phyloP scores from a whole-genome alignment of 1,140 invertebrate species.

The Hydropsyche tenuis region DNA sequence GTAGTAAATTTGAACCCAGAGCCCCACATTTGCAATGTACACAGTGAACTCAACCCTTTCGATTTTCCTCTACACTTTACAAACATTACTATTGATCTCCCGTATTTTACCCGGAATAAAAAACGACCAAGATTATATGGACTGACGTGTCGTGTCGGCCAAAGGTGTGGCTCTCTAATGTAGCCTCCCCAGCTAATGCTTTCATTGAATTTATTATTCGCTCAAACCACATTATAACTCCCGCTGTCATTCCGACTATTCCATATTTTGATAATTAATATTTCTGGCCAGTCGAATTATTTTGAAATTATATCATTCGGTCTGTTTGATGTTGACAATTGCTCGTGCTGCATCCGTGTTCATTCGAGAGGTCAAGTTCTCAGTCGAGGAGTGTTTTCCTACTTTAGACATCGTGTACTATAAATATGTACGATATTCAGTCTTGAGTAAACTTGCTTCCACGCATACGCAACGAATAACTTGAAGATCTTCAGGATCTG shows the following conservation, averaged over 20 bases:
- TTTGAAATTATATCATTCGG: no score
- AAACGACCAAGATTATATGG: conserved; percentile 8
- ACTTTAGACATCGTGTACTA: neutral
- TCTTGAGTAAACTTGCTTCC: neutral
- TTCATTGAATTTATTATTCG: conserved; percentile 12
- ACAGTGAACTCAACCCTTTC: neutral
- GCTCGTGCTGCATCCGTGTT: neutral
- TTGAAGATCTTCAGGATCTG: no score
- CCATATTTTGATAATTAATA: conserved; percentile 1
- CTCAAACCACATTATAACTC: neutral
- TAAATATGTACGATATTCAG: neutral
- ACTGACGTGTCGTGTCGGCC: conserved; percentile 22
- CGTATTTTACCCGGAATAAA: neutral
- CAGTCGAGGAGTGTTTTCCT: conserved; percentile 4
- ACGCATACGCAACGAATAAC: no score
- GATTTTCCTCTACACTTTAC: neutral
- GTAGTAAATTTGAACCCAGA: neutral
- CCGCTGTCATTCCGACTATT: no score
- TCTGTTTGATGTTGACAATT: neutral
- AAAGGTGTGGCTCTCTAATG: conserved; percentile 15
- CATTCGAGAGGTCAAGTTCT: conserved; percentile 11
- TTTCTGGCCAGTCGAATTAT: neutral
- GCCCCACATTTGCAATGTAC: neutral
- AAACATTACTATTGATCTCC: conserved; percentile 15
- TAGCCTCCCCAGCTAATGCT: conserved; percentile 11